phyloP scores from a whole-genome alignment of 2,113 vertebrate genomes.

The Probosciger aterrimus region DNA sequence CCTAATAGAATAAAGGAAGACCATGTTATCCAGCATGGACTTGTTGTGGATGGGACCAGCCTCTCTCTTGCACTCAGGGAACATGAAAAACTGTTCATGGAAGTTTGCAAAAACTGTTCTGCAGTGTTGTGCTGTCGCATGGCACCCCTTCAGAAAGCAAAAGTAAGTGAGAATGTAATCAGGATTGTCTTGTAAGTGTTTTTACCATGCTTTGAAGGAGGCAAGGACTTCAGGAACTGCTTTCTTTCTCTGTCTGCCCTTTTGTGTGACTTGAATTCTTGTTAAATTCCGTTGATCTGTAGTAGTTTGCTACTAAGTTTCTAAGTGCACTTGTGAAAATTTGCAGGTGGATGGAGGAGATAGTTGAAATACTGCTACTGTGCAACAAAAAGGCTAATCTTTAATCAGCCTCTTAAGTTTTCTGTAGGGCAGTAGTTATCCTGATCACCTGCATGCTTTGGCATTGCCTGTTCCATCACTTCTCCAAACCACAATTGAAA shows the following conservation, averaged over 20 bases:
- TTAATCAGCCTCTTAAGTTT: not conserved
- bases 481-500: not conserved
- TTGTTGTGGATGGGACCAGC: constrained; percentile 96
- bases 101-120: constrained; percentile 92
- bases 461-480: not conserved
- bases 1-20: constrained; percentile 88
- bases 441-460: not conserved
- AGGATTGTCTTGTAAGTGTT: not conserved
- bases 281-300: not conserved
- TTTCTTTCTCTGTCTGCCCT: not conserved
- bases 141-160: constrained; percentile 97
- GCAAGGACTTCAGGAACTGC: not conserved
- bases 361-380: not conserved
- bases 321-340: not conserved
- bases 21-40: constrained; percentile 93
- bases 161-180: constrained; percentile 72
- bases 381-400: not conserved
- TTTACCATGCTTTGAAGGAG: not conserved
- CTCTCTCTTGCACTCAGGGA: constrained; percentile 92
- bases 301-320: not conserved
- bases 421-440: not conserved
- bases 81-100: constrained; percentile 97
- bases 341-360: not conserved
- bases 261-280: not conserved
- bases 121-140: constrained; percentile 97